Conservation (phyloP, 2,888 invertebrate species). For the Acanthoscelides obtectus region DNA sequence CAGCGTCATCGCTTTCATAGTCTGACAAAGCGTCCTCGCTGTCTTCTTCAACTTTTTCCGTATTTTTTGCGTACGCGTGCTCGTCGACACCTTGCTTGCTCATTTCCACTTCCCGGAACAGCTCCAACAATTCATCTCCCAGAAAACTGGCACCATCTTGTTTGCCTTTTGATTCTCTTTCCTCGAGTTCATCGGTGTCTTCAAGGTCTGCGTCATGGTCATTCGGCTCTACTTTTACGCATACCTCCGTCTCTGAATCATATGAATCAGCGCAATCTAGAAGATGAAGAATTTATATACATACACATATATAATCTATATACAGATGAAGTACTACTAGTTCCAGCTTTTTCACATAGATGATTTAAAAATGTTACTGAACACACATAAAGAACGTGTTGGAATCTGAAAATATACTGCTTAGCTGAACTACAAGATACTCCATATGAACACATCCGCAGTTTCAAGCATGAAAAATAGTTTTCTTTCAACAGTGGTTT, state of each 20-base stretch:
- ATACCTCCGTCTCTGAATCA: not conserved
- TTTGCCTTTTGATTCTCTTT: not conserved
- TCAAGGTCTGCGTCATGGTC: not conserved
- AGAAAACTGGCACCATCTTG: not conserved
- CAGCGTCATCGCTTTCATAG: not conserved
- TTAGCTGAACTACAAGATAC: too few relatives aligned
- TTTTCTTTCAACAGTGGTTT: too few relatives aligned
- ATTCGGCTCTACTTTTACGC: not conserved
- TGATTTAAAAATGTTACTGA: too few relatives aligned
- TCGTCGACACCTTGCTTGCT: not conserved
- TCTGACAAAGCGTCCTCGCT: not conserved
- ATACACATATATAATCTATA: too few relatives aligned
- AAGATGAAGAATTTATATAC: too few relatives aligned
- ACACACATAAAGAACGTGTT: too few relatives aligned
- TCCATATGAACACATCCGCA: too few relatives aligned
- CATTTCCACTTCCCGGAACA: not conserved
- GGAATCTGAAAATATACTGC: too few relatives aligned
- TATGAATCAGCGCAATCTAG: too few relatives aligned
- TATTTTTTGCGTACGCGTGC: not conserved
- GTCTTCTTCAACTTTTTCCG: not conserved
- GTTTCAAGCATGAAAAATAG: too few relatives aligned
- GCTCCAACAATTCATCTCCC: not conserved
- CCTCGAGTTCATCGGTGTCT: not conserved
- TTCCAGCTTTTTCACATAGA: too few relatives aligned
- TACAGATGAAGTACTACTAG: too few relatives aligned